Percentiles rank a stretch among this genome's conserved stretches.
Evolutionary conservation across 1,140 invertebrate species (phyloP).

Genomic region (Periplaneta americana): DNA sequence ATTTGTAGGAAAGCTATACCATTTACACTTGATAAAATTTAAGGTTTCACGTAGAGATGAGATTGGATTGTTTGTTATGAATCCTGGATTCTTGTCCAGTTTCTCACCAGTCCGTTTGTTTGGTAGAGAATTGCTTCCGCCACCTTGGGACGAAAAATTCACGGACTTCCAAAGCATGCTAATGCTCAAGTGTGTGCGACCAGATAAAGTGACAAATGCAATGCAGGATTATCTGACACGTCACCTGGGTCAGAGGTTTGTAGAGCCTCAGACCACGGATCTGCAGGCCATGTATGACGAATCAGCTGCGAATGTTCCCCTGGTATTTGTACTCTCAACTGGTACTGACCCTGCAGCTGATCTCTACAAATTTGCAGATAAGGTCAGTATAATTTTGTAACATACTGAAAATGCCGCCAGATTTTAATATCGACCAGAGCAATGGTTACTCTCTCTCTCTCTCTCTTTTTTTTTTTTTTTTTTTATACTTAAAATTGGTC

Average conservation of each 20-base stretch:
- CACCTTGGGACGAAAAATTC: slow-evolving; percentile 47
- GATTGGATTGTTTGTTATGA: too few relatives aligned
- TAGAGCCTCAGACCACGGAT: slow-evolving; percentile 61
- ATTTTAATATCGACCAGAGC: not conserved
- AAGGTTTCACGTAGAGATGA: too few relatives aligned
- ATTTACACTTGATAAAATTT: too few relatives aligned
- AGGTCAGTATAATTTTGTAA: slow-evolving; percentile 31
- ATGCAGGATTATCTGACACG: slow-evolving; percentile 56
- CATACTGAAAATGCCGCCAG: not conserved
- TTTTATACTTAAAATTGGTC: not conserved
- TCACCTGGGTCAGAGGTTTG: slow-evolving; percentile 55
- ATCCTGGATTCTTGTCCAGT: not conserved
- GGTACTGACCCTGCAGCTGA: slow-evolving; percentile 65
- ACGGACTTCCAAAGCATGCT: slow-evolving; percentile 62
- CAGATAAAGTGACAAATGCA: slow-evolving; percentile 67
- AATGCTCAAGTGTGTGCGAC: slow-evolving; percentile 62
- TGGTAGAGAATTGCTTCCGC: slow-evolving; percentile 46
- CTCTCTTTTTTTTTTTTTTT: not conserved
- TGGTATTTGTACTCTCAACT: slow-evolving; percentile 65
- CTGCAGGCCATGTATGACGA: slow-evolving; percentile 56
- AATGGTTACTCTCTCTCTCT: not conserved
- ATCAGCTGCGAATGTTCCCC: slow-evolving; percentile 50
- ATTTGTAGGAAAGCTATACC: too few relatives aligned
- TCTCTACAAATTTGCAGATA: slow-evolving; percentile 57
- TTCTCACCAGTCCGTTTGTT: not conserved